A percentile compares a stretch with the other conserved stretches of the same genome.
phyloP scores from a whole-genome alignment of 2,888 invertebrate species.

The Glaucopsyche alexis region DNA sequence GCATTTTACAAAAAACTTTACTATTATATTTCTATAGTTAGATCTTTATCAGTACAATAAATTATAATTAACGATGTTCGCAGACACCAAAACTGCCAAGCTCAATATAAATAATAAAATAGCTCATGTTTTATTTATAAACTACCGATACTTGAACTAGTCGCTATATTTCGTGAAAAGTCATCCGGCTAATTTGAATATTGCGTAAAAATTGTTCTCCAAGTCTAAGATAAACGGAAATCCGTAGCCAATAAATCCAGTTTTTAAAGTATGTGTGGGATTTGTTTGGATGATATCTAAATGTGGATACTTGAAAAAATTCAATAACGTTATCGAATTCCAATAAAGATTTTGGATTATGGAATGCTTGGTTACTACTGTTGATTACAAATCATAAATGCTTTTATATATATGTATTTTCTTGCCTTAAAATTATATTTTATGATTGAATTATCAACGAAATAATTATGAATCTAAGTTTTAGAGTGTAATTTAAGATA shows the following conservation, averaged over 20 bases:
- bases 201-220: constrained; percentile 36
- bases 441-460: too few relatives aligned
- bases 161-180: constrained; percentile 45
- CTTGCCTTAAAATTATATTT: too few relatives aligned
- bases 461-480: too few relatives aligned
- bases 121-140: constrained; percentile 28
- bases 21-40: not conserved
- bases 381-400: not conserved
- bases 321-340: not conserved
- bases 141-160: constrained; percentile 33
- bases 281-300: constrained; percentile 26
- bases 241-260: constrained; percentile 52
- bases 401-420: not conserved
- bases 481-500: too few relatives aligned
- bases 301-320: constrained; percentile 7
- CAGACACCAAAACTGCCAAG: not conserved
- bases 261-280: constrained; percentile 35
- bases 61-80: not conserved
- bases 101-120: not conserved
- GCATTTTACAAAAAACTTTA: not conserved
- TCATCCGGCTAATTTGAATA: constrained; percentile 55
- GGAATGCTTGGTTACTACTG: constrained; percentile 7
- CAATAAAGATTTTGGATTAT: constrained; percentile 1
- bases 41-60: not conserved
- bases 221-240: constrained; percentile 50